These are phyloP conservation scores for Halcyon leucocephala DNA, from an alignment of 2,797 vertebrate genomes.

Conservation along the genomic window DNA sequence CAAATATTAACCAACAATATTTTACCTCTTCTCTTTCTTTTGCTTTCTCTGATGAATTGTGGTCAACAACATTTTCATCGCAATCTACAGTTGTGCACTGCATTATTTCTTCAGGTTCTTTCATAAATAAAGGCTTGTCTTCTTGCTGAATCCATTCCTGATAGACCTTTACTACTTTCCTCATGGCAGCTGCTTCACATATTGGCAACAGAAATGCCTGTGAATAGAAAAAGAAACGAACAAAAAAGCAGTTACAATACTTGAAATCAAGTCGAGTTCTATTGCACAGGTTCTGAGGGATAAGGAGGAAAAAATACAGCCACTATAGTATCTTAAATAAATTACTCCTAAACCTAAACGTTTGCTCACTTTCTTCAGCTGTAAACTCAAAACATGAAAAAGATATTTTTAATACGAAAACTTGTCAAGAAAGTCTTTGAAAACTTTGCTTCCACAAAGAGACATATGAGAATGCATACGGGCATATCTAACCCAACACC, in stretches of 20 bases:
- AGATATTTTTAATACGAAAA: neutral
- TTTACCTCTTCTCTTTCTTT: constrained; percentile 90
- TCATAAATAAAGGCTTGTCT: constrained; percentile 97
- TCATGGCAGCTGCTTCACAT: constrained; percentile 97
- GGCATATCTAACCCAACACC: neutral
- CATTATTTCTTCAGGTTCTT: constrained; percentile 89
- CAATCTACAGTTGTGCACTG: constrained; percentile 72
- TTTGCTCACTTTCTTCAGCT: neutral
- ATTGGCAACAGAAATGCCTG: constrained; percentile 96
- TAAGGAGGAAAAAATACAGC: neutral
- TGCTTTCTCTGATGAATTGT: constrained; percentile 74
- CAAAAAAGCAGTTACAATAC: neutral
- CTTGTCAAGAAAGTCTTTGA: neutral
- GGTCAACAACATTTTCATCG: constrained; percentile 72
- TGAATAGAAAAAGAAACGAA: neutral
- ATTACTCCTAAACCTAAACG: neutral
- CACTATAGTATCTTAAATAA: neutral
- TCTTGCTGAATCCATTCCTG: constrained; percentile 98
- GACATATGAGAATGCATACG: neutral
- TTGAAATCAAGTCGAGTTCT: neutral
- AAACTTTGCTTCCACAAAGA: neutral
- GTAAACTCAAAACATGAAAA: neutral
- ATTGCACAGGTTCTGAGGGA: neutral
- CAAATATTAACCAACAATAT: neutral
- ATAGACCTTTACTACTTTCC: constrained; percentile 96